These are phyloP conservation scores for Dufourea novaeangliae DNA, from an alignment of 1,140 invertebrate species.

Conservation along the genomic window DNA sequence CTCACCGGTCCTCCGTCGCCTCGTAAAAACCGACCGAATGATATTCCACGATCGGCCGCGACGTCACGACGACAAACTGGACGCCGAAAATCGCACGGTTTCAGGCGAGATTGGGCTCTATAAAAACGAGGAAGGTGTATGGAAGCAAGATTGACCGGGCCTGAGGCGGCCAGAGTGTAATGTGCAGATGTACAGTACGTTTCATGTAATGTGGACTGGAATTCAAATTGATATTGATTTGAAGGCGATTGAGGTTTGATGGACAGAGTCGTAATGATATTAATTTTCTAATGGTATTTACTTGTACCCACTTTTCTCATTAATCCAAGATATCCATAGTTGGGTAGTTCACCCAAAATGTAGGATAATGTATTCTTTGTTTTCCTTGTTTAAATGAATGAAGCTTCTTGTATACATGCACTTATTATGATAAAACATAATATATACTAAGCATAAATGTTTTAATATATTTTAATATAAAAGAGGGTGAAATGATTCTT, in stretches of 20 bases:
- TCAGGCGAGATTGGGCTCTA: background rate
- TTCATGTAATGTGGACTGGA: background rate
- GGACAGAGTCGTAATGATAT: background rate
- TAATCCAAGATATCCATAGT: too few species aligned
- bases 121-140: background rate
- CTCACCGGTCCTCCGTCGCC: constrained; percentile 13
- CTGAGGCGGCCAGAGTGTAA: background rate
- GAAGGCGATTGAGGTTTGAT: background rate
- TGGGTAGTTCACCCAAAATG: too few species aligned
- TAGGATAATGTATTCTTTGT: too few species aligned
- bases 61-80: constrained; percentile 22
- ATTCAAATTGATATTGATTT: too few species aligned
- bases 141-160: constrained; percentile 2
- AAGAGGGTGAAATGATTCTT: too few species aligned
- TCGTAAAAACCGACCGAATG: constrained; percentile 44
- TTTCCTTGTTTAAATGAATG: too few species aligned
- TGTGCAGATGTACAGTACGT: background rate
- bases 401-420: too few species aligned
- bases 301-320: too few species aligned
- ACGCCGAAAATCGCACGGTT: too few species aligned
- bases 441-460: too few species aligned
- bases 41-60: constrained; percentile 37
- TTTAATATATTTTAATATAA: too few species aligned
- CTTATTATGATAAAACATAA: too few species aligned
- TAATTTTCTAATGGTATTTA: background rate